Evolutionary conservation across 2,113 vertebrate species (phyloP), one percentile per base, ranked within the genome.

Genomic region (Coregonus clupeaformis): DNA sequence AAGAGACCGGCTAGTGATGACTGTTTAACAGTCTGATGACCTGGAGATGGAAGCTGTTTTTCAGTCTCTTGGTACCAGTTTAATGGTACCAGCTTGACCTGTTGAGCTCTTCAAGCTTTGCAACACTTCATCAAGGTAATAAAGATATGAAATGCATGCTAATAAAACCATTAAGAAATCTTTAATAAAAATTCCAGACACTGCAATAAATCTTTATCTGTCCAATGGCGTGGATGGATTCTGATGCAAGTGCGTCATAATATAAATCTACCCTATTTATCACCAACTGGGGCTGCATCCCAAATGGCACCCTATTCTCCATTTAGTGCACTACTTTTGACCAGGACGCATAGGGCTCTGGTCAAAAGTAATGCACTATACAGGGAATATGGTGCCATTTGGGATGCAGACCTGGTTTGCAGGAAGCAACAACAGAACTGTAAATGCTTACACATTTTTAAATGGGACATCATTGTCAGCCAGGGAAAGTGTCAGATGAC

Each of bases 121-220:
- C 57, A 29, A 29, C 22, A 30, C 57, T 75, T 57, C 5, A 69
- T 52, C 4, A 24, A 71, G 11, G 9, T n/a, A 27, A 36, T 69
- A 70, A 36, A 80, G 60, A 9, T 63, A 13, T 65, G 6, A 68
- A 73, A 76, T 75, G 16, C 16, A 1, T 36, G 18, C 60, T 68
- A 11, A 62, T 82, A 74, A 83, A n/a, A 57, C 6, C 12, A 14
- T 4, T 42, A 45, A 71, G 13, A 75, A n/a, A 42, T 16, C 25
- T 27, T 32, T 68, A 13, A 85, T 86, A 78, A 76, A 86, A 75
- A 79, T 77, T 77, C 79, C 83, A 5, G 52, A 77, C 24, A 12
- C 32, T 25, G 5, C 14, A 52, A 76, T 45, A 32, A 60, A 0
- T 71, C 73, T 82, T 16, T 85, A 80, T 85, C 82, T 76, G 16